These are phyloP conservation scores for Todiramphus chloris DNA, from an alignment of 2,113 vertebrate species.

Conservation along the genomic window DNA sequence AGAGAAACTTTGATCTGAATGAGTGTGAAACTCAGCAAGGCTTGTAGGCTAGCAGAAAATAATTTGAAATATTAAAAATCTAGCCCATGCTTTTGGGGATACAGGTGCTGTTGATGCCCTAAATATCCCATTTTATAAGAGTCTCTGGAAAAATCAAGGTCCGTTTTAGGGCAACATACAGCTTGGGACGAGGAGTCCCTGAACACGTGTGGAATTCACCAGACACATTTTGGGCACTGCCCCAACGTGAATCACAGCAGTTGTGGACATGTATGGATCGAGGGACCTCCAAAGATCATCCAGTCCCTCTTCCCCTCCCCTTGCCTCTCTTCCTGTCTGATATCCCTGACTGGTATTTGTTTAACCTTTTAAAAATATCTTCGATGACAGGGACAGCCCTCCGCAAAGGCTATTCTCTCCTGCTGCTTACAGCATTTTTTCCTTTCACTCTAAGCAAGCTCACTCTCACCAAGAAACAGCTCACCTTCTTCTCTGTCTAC, in stretches of 20 bases:
- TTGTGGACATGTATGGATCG: not conserved
- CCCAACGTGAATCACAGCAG: conserved; percentile 12
- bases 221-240: conserved; percentile 45
- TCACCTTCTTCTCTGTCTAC: not conserved
- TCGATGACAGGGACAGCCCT: not conserved
- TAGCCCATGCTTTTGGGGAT: not conserved
- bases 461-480: not conserved
- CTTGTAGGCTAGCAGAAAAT: not conserved
- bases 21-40: not conserved
- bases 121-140: not conserved
- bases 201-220: conserved; percentile 13
- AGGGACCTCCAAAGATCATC: not conserved
- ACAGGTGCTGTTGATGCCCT: not conserved
- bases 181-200: not conserved
- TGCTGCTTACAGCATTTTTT: not conserved
- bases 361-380: conserved; percentile 38
- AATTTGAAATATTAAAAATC: conserved; percentile 14
- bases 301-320: not conserved
- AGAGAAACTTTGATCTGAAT: conserved; percentile 34
- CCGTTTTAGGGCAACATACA: conserved; percentile 38
- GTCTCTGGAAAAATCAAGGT: not conserved
- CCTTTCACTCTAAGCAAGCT: not conserved
- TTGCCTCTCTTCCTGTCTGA: conserved; percentile 8
- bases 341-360: not conserved
- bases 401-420: not conserved